These are phyloP conservation scores for Protaetia brevitarsis DNA, from an alignment of 1,140 invertebrate genomes.

Conservation along the genomic window DNA sequence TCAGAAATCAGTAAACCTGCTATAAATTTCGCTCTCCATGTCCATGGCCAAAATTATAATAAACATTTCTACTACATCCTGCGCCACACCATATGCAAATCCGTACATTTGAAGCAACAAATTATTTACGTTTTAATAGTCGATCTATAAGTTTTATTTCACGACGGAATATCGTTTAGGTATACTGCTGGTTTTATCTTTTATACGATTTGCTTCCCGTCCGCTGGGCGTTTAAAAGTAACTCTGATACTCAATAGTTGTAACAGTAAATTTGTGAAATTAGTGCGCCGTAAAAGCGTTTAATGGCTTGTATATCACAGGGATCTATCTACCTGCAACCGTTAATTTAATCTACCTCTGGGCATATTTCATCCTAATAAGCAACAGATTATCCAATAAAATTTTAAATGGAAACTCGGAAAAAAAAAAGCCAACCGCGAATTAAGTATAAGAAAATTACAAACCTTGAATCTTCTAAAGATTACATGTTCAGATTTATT, in stretches of 20 bases:
- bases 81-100: not conserved
- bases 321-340: not conserved
- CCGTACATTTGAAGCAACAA: not conserved
- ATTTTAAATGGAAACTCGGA: too few relatives aligned
- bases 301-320: not conserved
- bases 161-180: not conserved
- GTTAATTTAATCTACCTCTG: slow-evolving; percentile 1
- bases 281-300: not conserved
- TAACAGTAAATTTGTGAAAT: slow-evolving; percentile 12
- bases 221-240: not conserved
- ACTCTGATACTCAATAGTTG: not conserved
- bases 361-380: not conserved
- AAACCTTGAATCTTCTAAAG: too few relatives aligned
- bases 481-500: too few relatives aligned
- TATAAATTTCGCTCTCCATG: too few relatives aligned
- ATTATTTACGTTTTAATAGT: not conserved
- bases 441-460: too few relatives aligned
- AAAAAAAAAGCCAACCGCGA: too few relatives aligned
- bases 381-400: not conserved
- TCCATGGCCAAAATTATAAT: not conserved
- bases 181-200: not conserved
- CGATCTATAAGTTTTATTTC: not conserved
- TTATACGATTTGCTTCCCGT: not conserved
- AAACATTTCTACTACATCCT: not conserved
- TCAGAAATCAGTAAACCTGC: too few relatives aligned